phyloP scores from a whole-genome alignment of 2,797 vertebrate genomes.

The Spea hammondii region DNA sequence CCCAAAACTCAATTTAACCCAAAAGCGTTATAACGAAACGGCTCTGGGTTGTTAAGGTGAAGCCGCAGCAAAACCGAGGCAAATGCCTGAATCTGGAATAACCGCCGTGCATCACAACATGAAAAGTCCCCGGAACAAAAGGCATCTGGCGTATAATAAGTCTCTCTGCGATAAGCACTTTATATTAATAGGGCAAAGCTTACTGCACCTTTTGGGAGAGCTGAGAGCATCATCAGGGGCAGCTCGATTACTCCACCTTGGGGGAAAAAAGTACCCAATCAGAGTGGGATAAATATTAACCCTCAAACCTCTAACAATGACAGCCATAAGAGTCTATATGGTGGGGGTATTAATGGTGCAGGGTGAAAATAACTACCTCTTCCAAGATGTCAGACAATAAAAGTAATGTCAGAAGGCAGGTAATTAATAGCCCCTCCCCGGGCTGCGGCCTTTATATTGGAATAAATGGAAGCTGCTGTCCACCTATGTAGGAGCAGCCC shows the following conservation, averaged over 20 bases:
- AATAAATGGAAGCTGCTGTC: neutral
- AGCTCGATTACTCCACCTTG: neutral
- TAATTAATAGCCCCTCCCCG: constrained; percentile 28
- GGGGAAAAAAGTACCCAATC: neutral
- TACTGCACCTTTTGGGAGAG: no score
- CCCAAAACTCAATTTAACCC: no score
- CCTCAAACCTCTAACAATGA: neutral
- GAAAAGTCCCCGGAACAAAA: no score
- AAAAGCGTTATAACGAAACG: no score
- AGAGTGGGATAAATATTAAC: neutral
- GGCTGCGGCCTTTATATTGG: neutral
- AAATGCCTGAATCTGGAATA: no score
- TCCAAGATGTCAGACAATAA: neutral
- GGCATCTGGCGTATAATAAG: no score
- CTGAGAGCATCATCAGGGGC: no score
- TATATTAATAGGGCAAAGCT: no score
- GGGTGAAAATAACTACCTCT: neutral
- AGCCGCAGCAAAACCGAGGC: no score
- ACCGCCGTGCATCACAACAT: no score
- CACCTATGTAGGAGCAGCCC: neutral
- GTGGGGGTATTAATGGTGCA: neutral
- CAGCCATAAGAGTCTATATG: neutral
- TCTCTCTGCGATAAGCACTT: no score
- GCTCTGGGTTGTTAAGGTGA: no score
- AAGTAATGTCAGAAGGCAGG: neutral